Base-by-base conservation (phyloP, 2,888 invertebrate species). In the Andrena minutula region DNA sequence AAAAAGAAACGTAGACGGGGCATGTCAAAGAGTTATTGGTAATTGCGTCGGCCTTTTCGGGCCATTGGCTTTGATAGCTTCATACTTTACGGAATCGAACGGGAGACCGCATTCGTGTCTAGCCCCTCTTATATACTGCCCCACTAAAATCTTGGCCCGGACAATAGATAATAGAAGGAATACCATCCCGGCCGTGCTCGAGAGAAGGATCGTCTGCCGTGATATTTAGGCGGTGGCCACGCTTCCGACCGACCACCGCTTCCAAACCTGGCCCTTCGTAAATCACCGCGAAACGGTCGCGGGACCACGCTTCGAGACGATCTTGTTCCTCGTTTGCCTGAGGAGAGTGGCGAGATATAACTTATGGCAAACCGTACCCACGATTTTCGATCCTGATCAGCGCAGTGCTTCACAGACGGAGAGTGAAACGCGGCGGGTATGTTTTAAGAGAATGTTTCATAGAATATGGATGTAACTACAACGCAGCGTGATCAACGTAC, bases 61-160 rank as follows among this genome's bases (percentile, higher is more conserved):
- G 75, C 91, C 93, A 93, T 94, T 93, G 92, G 84, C 79, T 92
- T 90, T 92, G 93, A 93, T 94, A 92, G 93, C 92, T 92, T 93
- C 93, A 93, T 93, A 93, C 92, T 91, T 94, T 90, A 93, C 92
- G 86, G 88, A 92, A 92, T 93, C 93, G 92, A 90, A 90, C 87
- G 87, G 89, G 73, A 89, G 89, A 90, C 90, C 89, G 86, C 90
- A 91, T 90, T 91, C 89, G 89, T 87, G 89, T 89, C 88, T 86
- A 78, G 79, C 86, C 83, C 72, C 82, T 82, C 81, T 89, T 90
- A 90, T 90, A 90, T 90, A 89, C 87, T 85, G 87, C 82, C 53
- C 84, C 77, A 88, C 89, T 90, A 89, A 90, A 89, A 89, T 89
- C 88, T 86, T 88, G 85, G 83, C 81, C 86, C 79, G 84, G 79